phyloP scores from a whole-genome alignment of 2,888 invertebrate species.

The Cryptosula pallasiana region DNA sequence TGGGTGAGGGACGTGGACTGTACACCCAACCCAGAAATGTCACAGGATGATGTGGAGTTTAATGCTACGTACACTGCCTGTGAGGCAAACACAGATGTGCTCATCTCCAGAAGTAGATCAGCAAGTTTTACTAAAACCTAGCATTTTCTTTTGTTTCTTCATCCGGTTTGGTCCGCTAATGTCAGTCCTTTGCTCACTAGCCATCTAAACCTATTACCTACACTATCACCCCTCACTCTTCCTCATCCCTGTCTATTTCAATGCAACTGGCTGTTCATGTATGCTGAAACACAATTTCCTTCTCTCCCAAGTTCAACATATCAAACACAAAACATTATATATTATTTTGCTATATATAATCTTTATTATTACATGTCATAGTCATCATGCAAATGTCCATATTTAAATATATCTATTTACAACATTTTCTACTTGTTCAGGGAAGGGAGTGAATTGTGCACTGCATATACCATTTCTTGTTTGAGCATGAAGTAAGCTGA shows the following conservation, averaged over 20 bases:
- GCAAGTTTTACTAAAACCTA: constrained; percentile 11
- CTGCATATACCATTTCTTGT: too few species aligned
- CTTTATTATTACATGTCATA: too few species aligned
- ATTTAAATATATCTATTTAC: too few species aligned
- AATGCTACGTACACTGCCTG: constrained; percentile 21
- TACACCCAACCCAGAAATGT: neutral
- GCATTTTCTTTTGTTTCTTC: neutral
- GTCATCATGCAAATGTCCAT: too few species aligned
- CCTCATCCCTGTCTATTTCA: neutral
- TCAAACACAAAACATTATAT: too few species aligned
- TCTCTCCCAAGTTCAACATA: too few species aligned
- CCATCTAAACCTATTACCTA: neutral
- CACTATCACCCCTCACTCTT: neutral
- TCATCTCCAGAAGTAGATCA: constrained; percentile 19
- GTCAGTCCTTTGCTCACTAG: neutral
- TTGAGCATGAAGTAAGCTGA: too few species aligned
- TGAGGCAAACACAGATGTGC: constrained; percentile 20
- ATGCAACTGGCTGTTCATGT: too few species aligned
- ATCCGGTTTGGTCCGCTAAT: neutral
- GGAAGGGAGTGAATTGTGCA: too few species aligned
- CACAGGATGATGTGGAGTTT: constrained; percentile 20
- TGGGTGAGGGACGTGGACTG: constrained; percentile 10
- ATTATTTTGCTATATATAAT: too few species aligned
- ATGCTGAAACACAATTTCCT: too few species aligned
- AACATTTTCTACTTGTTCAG: too few species aligned